phyloP scores from a whole-genome alignment of 53 echinoderm and acorn worm species.

The Glandiceps talaboti region DNA sequence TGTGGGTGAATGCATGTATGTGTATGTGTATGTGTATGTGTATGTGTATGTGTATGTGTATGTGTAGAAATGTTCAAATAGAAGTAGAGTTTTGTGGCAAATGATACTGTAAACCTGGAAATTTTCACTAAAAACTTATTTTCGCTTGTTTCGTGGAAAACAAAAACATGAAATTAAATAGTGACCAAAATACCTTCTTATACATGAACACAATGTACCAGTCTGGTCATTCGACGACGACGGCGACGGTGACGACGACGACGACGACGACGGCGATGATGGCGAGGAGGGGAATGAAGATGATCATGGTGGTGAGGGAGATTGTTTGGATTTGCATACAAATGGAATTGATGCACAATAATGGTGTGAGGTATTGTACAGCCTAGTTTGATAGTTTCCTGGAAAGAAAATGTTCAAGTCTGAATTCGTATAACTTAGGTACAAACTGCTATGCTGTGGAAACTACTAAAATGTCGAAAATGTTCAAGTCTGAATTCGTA shows the following conservation, averaged over 20 bases:
- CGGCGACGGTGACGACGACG: neutral
- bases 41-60: constrained; percentile 4
- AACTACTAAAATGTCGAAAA: too few species aligned
- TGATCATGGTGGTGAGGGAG: neutral
- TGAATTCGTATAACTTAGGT: too few species aligned
- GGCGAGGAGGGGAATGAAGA: constrained; percentile 3
- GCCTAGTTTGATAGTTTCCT: too few species aligned
- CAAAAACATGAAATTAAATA: constrained; percentile 5
- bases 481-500: too few species aligned
- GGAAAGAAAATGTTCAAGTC: too few species aligned
- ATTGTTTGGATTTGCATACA: neutral
- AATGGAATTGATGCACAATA: too few species aligned
- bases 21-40: neutral
- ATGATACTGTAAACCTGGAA: neutral
- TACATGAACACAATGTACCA: constrained; percentile 10
- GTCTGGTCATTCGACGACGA: constrained; percentile 2
- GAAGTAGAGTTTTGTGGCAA: neutral
- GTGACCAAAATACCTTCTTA: too few species aligned
- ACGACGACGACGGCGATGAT: neutral
- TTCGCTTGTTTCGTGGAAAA: neutral
- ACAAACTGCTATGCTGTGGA: too few species aligned
- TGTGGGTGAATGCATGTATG: too few species aligned
- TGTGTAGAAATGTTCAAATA: neutral
- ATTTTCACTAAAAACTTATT: too few species aligned
- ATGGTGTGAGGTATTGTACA: too few species aligned